These are phyloP conservation scores for Heterocephalus glaber DNA, from an alignment of 2,113 vertebrate genomes.

Conservation along the genomic window DNA sequence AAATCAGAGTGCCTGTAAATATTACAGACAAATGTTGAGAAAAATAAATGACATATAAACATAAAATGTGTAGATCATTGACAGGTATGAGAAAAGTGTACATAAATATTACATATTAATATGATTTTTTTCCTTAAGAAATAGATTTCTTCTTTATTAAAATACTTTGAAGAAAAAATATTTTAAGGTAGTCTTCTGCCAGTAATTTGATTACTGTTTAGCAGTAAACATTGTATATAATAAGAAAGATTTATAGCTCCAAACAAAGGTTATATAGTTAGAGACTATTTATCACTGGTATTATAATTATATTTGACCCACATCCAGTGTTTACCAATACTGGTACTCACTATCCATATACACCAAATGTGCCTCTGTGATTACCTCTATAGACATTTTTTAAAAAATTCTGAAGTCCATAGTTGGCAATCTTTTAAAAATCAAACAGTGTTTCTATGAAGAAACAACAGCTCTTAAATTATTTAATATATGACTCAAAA, in stretches of 20 bases:
- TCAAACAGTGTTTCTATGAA: background rate
- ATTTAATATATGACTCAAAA: conserved; percentile 43
- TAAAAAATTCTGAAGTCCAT: background rate
- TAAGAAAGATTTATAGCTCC: background rate
- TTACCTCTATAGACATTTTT: background rate
- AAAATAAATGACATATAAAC: background rate
- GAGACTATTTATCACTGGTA: background rate
- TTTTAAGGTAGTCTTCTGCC: background rate
- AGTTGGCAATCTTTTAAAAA: conserved; percentile 10
- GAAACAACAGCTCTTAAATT: background rate
- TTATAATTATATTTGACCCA: background rate
- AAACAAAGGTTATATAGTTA: background rate
- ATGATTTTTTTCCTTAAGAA: background rate
- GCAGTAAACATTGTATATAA: conserved; percentile 23
- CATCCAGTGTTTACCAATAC: background rate
- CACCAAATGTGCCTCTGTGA: background rate
- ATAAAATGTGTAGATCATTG: background rate
- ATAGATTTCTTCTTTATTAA: background rate
- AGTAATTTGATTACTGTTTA: background rate
- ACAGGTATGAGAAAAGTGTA: background rate
- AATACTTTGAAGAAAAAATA: conserved; percentile 27
- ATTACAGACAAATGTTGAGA: background rate
- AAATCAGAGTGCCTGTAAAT: background rate
- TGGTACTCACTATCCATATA: background rate
- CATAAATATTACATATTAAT: background rate